Evolutionary conservation across 2,797 vertebrate species (phyloP).

Genomic region (Syndactyla subalaris): DNA sequence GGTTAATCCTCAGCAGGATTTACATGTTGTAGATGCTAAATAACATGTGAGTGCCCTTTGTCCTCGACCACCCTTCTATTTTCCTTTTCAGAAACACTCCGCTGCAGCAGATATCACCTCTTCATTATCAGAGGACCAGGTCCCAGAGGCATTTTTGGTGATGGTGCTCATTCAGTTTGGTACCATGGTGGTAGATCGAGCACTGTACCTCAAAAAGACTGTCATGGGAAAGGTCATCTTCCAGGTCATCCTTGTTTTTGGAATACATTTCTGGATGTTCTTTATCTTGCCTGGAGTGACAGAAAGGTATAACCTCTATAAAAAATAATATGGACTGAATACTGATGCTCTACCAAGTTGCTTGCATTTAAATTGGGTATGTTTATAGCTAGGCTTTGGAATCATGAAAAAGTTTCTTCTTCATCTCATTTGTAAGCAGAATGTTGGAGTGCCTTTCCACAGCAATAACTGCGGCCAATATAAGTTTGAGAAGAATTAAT

Average conservation of each 20-base stretch:
- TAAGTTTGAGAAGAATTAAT: slow-evolving; percentile 9
- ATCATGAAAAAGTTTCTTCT: not conserved
- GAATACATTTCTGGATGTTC: slow-evolving; percentile 99
- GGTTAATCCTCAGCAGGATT: not conserved
- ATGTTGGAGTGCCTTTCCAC: not conserved
- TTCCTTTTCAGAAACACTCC: slow-evolving; percentile 90
- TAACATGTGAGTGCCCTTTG: not conserved
- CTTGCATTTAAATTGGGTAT: not conserved
- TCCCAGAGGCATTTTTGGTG: slow-evolving; percentile 94
- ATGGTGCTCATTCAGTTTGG: slow-evolving; percentile 99
- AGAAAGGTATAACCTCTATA: slow-evolving; percentile 83
- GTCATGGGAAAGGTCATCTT: slow-evolving; percentile 97
- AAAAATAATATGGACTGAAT: not conserved
- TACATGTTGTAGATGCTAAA: not conserved
- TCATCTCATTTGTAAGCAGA: not conserved
- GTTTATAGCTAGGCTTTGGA: not conserved
- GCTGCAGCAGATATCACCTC: slow-evolving; percentile 95
- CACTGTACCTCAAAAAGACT: slow-evolving; percentile 95
- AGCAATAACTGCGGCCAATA: not conserved
- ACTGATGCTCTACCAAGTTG: not conserved
- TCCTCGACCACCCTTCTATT: not conserved
- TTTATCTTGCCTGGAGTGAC: slow-evolving; percentile 95
- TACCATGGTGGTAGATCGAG: slow-evolving; percentile 97
- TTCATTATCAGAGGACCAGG: slow-evolving; percentile 96
- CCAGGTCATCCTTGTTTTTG: slow-evolving; percentile 96